These are phyloP conservation scores for Neoarius graeffei DNA, from an alignment of 2,113 vertebrate genomes.

Conservation along the genomic window DNA sequence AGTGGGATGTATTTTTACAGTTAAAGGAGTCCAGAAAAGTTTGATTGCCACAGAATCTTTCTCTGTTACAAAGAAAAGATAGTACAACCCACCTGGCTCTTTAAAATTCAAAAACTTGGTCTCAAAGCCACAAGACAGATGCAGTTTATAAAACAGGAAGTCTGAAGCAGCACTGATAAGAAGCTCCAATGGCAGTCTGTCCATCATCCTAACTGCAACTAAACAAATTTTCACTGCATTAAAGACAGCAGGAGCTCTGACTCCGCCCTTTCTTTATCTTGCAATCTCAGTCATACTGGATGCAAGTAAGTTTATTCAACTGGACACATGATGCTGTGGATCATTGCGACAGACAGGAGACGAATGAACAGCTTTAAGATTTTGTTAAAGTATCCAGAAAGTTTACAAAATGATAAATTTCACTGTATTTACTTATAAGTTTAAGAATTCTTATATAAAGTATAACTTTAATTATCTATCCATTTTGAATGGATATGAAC, in stretches of 20 bases:
- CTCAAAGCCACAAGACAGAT: not conserved
- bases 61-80: too few relatives aligned
- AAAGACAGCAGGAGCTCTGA: not conserved
- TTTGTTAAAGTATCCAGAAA: too few relatives aligned
- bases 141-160: constrained; percentile 41
- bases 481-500: too few relatives aligned
- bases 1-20: not conserved
- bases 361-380: too few relatives aligned
- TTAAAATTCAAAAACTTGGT: not conserved
- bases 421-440: too few relatives aligned
- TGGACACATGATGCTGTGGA: not conserved
- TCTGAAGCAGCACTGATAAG: constrained; percentile 36
- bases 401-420: too few relatives aligned
- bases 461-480: too few relatives aligned
- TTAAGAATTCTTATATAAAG: too few relatives aligned
- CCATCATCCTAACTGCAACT: constrained; percentile 25
- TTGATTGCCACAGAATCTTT: not conserved
- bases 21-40: not conserved
- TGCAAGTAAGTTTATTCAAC: not conserved
- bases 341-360: not conserved
- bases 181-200: not conserved
- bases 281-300: constrained; percentile 10
- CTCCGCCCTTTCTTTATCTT: not conserved
- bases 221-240: not conserved
- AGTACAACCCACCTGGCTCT: too few relatives aligned